Evolutionary conservation across 1,140 invertebrate species (phyloP), one percentile per base, ranked within the genome.

Genomic region (Coenobita brevimanus): DNA sequence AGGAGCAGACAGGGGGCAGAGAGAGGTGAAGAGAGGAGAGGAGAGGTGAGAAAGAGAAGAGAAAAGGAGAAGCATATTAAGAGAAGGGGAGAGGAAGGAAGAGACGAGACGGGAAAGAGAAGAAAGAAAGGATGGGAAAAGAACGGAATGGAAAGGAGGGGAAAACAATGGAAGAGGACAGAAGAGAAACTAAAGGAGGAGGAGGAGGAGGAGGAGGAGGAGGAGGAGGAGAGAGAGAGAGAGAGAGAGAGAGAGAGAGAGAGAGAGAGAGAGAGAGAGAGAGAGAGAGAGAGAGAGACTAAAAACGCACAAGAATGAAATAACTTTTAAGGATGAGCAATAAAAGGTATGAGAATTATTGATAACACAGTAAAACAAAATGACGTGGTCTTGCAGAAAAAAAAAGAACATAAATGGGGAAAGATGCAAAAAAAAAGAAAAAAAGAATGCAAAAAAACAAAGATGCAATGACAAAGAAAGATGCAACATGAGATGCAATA

Each of bases 221-320:
- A 50, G 27, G 46, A 79, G 41, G 57, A n/a, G 10, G 41, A 46
- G 75, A 79, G 75, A 3, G 21, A 46, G 75, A 79, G 41, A 43
- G 73, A 79, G 67, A 71, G 67, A 33, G 67, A 71, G 67, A 33
- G 62, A 46, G 36, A 41, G 13, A 62, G 3, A 27, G 60, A 62
- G 4, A 27, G 27, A 3, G 60, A 3, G 4, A 62, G 13, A 62
- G 60, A 62, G 27, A 62, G 60, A 27, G 27, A 62, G 60, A 27
- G 60, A 27, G 27, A 62, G 60, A n/a, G n/a, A n/a, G n/a, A n/a
- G n/a, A n/a, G n/a, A n/a, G n/a, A n/a, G n/a, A n/a, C n/a, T n/a
- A n/a, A n/a, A n/a, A n/a, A n/a, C n/a, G n/a, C n/a, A n/a, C n/a
- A n/a, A n/a, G n/a, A n/a, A n/a, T n/a, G n/a, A 62, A 27, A 10